A percentile compares a stretch with the other conserved stretches of the same genome.
phyloP scores from a whole-genome alignment of 1,140 invertebrate genomes.

The Semibalanus balanoides region DNA sequence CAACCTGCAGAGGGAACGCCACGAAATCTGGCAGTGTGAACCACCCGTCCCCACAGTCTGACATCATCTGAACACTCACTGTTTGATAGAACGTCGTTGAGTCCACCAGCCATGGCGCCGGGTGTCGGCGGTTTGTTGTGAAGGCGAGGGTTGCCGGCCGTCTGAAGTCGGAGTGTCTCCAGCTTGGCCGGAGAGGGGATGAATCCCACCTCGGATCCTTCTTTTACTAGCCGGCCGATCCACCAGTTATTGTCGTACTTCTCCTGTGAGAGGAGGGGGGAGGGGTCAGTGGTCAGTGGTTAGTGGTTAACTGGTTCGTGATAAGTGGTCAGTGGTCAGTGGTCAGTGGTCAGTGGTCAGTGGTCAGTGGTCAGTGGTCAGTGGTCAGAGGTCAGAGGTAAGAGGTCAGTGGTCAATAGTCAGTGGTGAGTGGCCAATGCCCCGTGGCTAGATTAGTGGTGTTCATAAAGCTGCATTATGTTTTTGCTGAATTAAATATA shows the following conservation, averaged over 20 bases:
- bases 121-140: background rate
- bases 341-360: no score
- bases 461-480: no score
- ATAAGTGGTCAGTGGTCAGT: no score
- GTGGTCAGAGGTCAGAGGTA: no score
- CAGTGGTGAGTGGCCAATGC: no score
- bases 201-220: constrained; percentile 94
- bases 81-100: background rate
- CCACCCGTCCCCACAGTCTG: background rate
- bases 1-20: no score
- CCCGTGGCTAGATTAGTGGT: no score
- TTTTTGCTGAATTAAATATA: no score
- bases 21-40: no score
- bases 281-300: background rate
- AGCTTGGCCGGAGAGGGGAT: constrained; percentile 97
- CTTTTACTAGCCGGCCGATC: constrained; percentile 94
- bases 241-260: constrained; percentile 99
- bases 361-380: no score
- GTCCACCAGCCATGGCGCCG: background rate
- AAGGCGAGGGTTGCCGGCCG: constrained; percentile 28
- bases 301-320: no score
- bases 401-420: no score
- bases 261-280: constrained; percentile 42
- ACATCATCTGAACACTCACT: background rate
- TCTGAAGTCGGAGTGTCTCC: constrained; percentile 80